A percentile compares a stretch with the other conserved stretches of the same genome.
Conservation (phyloP, 1,140 invertebrate species). For the Drosophila yakuba region DNA sequence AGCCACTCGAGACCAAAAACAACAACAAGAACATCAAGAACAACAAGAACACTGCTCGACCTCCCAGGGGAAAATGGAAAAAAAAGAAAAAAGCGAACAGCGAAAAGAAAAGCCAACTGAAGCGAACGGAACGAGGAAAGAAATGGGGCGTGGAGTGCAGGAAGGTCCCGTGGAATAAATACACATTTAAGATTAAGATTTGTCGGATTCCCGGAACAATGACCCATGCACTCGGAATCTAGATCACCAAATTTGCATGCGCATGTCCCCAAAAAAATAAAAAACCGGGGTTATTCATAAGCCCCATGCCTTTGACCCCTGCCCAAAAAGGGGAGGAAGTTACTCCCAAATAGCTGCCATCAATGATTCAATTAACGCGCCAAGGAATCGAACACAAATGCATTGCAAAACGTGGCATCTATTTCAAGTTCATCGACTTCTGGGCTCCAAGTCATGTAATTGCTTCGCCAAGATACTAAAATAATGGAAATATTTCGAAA, state of each 20-base stretch:
- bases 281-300: neutral
- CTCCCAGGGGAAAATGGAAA: conserved; percentile 16
- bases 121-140: conserved; percentile 24
- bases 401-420: no score
- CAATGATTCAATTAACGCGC: no score
- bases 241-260: conserved; percentile 16
- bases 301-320: neutral
- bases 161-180: conserved; percentile 19
- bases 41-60: conserved; percentile 5
- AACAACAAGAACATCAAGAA: neutral
- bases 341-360: no score
- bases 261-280: conserved; percentile 4
- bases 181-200: neutral
- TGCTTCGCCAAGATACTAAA: neutral
- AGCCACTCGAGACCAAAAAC: conserved; percentile 27
- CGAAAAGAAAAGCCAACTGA: conserved; percentile 16
- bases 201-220: neutral
- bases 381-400: no score
- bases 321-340: neutral
- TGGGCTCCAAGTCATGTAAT: neutral
- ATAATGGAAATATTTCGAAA: conserved; percentile 9
- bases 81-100: neutral
- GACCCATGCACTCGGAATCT: neutral
- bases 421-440: no score
- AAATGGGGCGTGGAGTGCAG: conserved; percentile 32